phyloP scores from a whole-genome alignment of 2,113 vertebrate species.

The Microtus ochrogaster region DNA sequence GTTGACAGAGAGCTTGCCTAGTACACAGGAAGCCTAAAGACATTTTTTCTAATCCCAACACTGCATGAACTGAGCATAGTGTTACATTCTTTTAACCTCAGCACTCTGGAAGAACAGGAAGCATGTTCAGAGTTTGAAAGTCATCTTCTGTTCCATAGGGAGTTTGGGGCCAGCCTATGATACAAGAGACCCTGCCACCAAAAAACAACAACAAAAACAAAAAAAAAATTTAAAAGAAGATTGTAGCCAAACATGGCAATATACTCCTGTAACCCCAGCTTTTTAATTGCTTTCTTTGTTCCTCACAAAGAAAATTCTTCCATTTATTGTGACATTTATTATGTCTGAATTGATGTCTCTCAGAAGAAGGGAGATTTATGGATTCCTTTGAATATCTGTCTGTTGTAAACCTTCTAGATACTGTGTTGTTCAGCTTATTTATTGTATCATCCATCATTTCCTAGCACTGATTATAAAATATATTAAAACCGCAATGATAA shows the following conservation, averaged over 20 bases:
- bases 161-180: background rate
- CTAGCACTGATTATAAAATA: conserved; percentile 13
- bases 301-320: background rate
- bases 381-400: background rate
- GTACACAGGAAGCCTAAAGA: background rate
- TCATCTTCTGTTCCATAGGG: background rate
- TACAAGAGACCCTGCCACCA: background rate
- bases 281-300: conserved; percentile 34
- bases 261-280: background rate
- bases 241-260: background rate
- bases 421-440: background rate
- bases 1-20: background rate
- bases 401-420: background rate
- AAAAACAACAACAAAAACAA: background rate
- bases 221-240: background rate
- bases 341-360: background rate
- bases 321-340: background rate
- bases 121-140: background rate
- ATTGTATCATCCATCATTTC: background rate
- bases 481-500: conserved; percentile 37
- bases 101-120: background rate
- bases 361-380: background rate
- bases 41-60: background rate
- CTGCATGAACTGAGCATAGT: background rate
- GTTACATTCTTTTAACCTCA: background rate